phyloP scores from a whole-genome alignment of 2,888 invertebrate genomes.

The Ophion slaviceki region DNA sequence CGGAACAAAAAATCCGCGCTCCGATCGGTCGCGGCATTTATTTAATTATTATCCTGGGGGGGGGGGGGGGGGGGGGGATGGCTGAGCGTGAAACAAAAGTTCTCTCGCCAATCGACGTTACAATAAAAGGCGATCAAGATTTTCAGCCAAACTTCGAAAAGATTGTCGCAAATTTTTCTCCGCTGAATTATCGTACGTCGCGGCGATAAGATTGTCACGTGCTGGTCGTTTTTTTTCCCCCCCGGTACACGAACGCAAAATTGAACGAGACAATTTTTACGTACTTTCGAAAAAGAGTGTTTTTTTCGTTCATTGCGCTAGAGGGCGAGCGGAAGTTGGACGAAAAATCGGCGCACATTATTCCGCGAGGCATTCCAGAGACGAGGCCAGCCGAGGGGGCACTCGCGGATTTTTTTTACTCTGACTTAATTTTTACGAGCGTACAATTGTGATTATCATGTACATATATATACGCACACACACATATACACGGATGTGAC shows the following conservation, averaged over 20 bases:
- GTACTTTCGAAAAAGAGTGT: neutral
- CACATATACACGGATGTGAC: neutral
- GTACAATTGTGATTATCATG: slow-evolving; percentile 73
- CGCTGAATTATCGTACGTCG: neutral
- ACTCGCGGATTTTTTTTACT: neutral
- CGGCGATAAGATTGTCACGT: neutral
- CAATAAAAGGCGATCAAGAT: neutral
- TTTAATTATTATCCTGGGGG: neutral
- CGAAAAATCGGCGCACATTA: neutral
- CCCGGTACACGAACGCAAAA: neutral
- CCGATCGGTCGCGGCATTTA: neutral
- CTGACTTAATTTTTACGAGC: slow-evolving; percentile 58
- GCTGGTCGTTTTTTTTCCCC: neutral
- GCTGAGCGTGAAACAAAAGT: neutral
- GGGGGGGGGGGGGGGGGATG: neutral
- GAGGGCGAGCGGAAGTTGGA: neutral
- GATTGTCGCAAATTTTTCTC: neutral
- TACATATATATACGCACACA: slow-evolving; percentile 65
- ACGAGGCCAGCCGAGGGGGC: neutral
- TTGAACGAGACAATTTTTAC: no score
- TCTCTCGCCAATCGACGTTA: neutral
- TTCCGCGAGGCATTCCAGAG: neutral
- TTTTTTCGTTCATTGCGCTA: neutral
- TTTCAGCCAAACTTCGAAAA: neutral
- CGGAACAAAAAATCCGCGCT: neutral